phyloP scores from a whole-genome alignment of 2,113 vertebrate species.

The Neoarius graeffei region DNA sequence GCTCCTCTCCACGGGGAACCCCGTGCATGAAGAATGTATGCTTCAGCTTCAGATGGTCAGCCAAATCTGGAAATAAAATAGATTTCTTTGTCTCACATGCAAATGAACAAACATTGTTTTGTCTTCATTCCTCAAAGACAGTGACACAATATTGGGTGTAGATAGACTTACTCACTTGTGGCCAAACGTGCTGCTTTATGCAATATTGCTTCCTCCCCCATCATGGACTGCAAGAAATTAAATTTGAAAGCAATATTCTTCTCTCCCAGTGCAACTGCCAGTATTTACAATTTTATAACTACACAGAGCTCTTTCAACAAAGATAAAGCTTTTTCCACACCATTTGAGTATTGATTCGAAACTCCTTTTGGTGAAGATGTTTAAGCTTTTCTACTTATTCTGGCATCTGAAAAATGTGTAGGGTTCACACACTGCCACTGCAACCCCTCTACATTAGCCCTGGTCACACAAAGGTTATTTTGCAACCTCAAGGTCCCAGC shows the following conservation, averaged over 20 bases:
- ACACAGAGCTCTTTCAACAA: neutral
- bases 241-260: neutral
- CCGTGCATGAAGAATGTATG: neutral
- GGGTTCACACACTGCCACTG: neutral
- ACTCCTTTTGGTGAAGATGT: neutral
- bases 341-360: neutral
- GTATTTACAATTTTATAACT: neutral
- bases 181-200: neutral
- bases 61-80: neutral
- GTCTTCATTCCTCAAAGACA: neutral
- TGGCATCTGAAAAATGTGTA: neutral
- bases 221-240: neutral
- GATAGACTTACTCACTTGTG: neutral
- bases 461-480: neutral
- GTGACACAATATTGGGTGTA: neutral
- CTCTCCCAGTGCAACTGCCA: neutral
- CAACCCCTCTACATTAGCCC: neutral
- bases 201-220: neutral
- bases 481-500: neutral
- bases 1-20: neutral
- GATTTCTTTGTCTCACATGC: neutral
- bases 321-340: neutral
- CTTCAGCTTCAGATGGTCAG: neutral
- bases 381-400: neutral
- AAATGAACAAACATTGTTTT: neutral